These are phyloP conservation scores for Trichopoda pennipes DNA, from an alignment of 2,888 invertebrate species.

Conservation along the genomic window DNA sequence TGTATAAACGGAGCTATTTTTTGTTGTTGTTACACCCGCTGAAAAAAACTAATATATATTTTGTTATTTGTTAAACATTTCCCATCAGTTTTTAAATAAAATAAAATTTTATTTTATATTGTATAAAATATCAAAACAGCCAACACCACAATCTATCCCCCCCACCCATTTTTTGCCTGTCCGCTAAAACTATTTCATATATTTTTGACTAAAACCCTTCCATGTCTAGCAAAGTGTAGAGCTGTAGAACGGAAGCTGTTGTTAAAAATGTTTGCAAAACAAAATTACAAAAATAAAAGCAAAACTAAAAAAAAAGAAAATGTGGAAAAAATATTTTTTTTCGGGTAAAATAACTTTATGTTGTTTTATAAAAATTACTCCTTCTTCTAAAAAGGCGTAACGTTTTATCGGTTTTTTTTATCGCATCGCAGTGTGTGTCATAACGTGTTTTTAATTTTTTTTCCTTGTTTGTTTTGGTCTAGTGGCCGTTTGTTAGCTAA, in stretches of 20 bases:
- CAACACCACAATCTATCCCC: neutral
- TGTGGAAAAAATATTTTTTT: neutral
- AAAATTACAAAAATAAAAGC: too few species aligned
- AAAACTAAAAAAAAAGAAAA: neutral
- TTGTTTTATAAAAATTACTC: conserved; percentile 46
- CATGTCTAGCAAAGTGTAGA: conserved; percentile 3
- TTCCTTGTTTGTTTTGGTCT: neutral
- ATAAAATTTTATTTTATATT: conserved; percentile 63
- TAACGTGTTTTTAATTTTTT: conserved; percentile 28
- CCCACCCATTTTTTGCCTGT: neutral
- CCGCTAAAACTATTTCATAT: conserved; percentile 23
- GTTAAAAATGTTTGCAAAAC: conserved; percentile 19
- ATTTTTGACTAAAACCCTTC: conserved; percentile 12
- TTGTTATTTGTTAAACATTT: neutral
- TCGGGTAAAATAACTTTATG: conserved; percentile 31
- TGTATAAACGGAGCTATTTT: neutral
- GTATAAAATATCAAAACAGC: conserved; percentile 39
- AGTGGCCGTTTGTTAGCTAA: conserved; percentile 16
- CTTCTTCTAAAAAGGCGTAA: conserved; percentile 62
- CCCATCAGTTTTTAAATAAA: conserved; percentile 49
- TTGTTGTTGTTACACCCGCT: too few species aligned
- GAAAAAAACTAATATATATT: neutral
- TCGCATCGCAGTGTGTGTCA: neutral
- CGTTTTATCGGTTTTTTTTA: conserved; percentile 44
- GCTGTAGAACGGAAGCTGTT: conserved; percentile 43